Base-by-base conservation (phyloP, 2,113 vertebrate species). In the Phylloscopus whistleri region DNA sequence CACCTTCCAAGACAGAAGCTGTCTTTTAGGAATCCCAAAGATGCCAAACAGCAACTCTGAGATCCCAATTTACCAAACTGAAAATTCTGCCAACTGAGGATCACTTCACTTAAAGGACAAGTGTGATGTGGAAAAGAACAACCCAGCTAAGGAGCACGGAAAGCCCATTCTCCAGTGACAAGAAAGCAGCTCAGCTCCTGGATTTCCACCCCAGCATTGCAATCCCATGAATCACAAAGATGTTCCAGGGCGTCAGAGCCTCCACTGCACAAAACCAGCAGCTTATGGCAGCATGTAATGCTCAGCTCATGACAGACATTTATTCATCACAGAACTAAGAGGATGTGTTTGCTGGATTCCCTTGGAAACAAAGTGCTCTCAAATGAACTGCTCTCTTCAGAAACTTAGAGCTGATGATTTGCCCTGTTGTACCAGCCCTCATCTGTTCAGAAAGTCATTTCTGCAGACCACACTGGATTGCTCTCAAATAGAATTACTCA, bases 151-250 rank as follows among this genome's bases (percentile, higher is more conserved):
- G 87, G 4, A 62, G 85, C 58, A 60, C 0, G 9, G 48, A 43
- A 94, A 82, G 33, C 13, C 46, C 5, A 2, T 51, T 74, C 55
- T 87, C 39, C 88, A 69, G 60, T 13, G 58, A 88, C 51, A 68
- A 81, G 85, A 43, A 60, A 92, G 80, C 13, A 90, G 88, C 75
- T 92, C 76, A 77, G 93, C 79, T 51, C 67, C 66, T 51, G 76
- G 39, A 78, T 84, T 93, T 72, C 60, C 68, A 96, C 6, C n/a
- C 64, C 0, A 93, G n/a, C 94, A 93, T 70, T 92, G 90, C 95
- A 89, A 95, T 81, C 13, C 86, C 90, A 92, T 75, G 79, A 90
- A 92, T 96, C 90, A 95, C 88, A 92, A 90, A 78, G 86, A 94
- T 68, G 73, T 96, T 93, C 72, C 92, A 70, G 24, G 2, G 63